phyloP scores from a whole-genome alignment of 2,113 vertebrate genomes.

The Dinomys branickii region DNA sequence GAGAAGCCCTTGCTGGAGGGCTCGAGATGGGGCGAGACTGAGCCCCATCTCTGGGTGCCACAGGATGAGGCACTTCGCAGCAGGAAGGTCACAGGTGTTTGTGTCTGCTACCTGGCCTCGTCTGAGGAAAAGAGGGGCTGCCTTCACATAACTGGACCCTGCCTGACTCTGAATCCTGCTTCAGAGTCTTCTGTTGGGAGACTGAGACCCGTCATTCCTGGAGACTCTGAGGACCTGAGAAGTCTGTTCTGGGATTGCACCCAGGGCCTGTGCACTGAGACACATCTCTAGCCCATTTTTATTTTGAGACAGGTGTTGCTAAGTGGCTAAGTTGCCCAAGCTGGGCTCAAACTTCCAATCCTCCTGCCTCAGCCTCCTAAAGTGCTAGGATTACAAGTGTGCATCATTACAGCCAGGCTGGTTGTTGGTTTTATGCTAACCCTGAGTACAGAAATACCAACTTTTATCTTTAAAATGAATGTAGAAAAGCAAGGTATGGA shows the following conservation, averaged over 20 bases:
- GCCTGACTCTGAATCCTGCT: not conserved
- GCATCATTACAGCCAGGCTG: not conserved
- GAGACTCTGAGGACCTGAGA: not conserved
- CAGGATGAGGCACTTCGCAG: not conserved
- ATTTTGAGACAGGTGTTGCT: not conserved
- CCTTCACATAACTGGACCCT: not conserved
- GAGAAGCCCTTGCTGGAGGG: not conserved
- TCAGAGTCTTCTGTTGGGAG: not conserved
- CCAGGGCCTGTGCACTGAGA: not conserved
- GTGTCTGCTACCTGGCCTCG: not conserved
- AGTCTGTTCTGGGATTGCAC: not conserved
- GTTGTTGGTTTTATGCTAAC: not conserved
- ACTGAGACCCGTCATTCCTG: not conserved
- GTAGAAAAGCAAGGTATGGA: not conserved
- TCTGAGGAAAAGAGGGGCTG: rapidly evolving
- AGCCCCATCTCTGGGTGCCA: not conserved
- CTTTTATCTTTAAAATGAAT: not conserved
- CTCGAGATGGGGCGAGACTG: no score
- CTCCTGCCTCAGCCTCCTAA: not conserved
- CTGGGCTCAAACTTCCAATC: not conserved
- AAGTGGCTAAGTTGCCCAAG: not conserved
- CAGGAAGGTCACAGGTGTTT: not conserved
- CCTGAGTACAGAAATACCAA: no score
- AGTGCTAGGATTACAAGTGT: not conserved
- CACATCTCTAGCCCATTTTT: not conserved